A percentile compares a stretch with the other conserved stretches of the same genome.
These are phyloP conservation scores for Andrena praecox DNA, from an alignment of 2,888 invertebrate species.

Conservation along the genomic window DNA sequence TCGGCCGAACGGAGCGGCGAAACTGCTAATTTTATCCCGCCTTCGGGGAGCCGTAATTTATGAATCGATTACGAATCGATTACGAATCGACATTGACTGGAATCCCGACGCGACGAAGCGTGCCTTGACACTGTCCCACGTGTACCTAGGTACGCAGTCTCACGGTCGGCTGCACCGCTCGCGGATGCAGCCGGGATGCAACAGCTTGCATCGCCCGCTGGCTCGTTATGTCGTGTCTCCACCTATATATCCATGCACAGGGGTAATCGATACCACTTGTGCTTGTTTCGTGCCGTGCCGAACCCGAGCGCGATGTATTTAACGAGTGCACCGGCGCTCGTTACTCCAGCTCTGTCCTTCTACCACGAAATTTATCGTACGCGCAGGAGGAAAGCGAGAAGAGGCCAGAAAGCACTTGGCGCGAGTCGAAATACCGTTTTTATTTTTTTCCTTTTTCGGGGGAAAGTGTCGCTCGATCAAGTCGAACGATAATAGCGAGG, in stretches of 20 bases:
- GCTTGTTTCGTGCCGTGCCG: conserved; percentile 26
- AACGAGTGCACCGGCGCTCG: neutral
- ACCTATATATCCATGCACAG: conserved; percentile 15
- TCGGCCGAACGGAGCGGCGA: neutral
- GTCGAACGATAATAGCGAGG: neutral
- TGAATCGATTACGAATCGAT: conserved; percentile 44
- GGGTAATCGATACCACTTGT: conserved; percentile 49
- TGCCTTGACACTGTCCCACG: conserved; percentile 37
- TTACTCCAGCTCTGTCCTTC: neutral
- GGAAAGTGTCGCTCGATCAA: neutral
- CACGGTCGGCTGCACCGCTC: conserved; percentile 39
- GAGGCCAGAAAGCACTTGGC: neutral
- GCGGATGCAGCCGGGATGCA: conserved; percentile 50
- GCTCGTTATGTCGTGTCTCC: conserved; percentile 35
- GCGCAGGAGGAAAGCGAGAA: neutral
- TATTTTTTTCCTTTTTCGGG: neutral
- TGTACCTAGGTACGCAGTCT: conserved; percentile 25
- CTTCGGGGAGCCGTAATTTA: conserved; percentile 3
- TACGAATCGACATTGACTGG: conserved; percentile 39
- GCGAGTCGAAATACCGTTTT: too few relatives aligned
- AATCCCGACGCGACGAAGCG: conserved; percentile 32
- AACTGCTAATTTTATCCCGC: conserved; percentile 29
- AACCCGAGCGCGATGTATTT: neutral
- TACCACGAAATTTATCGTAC: neutral
- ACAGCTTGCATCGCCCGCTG: conserved; percentile 53